Evolutionary conservation across 2,797 vertebrate genomes (phyloP).

Genomic region (Gymnopithys bicolor): DNA sequence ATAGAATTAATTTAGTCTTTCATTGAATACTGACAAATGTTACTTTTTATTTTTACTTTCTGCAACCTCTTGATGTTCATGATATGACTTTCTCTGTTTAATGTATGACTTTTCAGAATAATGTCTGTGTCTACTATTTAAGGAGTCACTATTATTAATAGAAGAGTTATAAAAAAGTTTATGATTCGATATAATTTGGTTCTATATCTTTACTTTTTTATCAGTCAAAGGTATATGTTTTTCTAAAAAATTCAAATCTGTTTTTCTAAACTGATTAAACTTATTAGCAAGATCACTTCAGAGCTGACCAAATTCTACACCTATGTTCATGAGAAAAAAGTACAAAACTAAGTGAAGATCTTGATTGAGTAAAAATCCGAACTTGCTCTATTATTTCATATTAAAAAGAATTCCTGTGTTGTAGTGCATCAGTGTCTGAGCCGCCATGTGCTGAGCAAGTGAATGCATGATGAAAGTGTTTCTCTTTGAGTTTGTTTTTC

Average conservation of each 20-base stretch:
- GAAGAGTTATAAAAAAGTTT: not conserved
- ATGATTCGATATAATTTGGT: not conserved
- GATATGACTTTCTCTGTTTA: not conserved
- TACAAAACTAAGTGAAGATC: not conserved
- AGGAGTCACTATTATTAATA: not conserved
- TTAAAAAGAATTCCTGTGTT: not conserved
- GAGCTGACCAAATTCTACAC: not conserved
- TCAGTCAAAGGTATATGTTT: not conserved
- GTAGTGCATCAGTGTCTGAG: not conserved
- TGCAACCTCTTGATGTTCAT: not conserved
- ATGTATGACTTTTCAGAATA: not conserved
- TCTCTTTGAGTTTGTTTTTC: conserved; percentile 2
- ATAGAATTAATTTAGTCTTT: not conserved
- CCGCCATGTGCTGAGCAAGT: not conserved
- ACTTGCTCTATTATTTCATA: not conserved
- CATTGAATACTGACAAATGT: not conserved
- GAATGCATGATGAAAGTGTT: not conserved
- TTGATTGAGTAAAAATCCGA: not conserved
- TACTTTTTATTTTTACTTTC: not conserved
- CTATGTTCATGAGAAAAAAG: not conserved
- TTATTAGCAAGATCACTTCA: not conserved
- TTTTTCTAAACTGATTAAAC: not conserved
- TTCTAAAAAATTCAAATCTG: not conserved
- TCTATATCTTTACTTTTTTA: not conserved
- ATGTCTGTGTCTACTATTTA: not conserved